Percentiles rank a stretch among this genome's conserved stretches.
These are phyloP conservation scores for Caenorhabditis tropicalis DNA, from an alignment of 1,140 invertebrate species.

Conservation along the genomic window DNA sequence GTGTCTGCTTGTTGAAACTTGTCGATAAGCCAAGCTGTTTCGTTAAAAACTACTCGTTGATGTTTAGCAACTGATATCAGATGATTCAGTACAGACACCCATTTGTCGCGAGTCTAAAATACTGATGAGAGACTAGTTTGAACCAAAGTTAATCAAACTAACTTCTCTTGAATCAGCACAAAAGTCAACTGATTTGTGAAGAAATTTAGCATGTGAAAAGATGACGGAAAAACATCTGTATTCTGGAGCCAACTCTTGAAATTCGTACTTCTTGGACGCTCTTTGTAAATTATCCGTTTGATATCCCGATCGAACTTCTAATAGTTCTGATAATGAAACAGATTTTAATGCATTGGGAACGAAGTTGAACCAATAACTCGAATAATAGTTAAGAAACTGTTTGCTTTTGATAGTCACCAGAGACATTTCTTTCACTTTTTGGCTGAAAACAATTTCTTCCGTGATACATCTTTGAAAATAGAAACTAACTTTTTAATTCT, in stretches of 20 bases:
- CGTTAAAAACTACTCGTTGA: conserved; percentile 63
- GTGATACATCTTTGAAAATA: not conserved
- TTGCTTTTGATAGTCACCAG: conserved; percentile 35
- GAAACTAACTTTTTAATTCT: conserved; percentile 29
- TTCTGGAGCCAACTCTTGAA: conserved; percentile 66
- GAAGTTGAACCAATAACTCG: conserved; percentile 22
- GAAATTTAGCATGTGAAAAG: conserved; percentile 65
- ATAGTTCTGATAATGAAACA: conserved; percentile 64
- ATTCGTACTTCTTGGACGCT: conserved; percentile 63
- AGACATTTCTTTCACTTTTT: conserved; percentile 32
- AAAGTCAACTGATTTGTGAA: conserved; percentile 70
- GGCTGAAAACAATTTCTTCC: not conserved
- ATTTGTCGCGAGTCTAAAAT: conserved; percentile 57
- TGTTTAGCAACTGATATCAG: conserved; percentile 54
- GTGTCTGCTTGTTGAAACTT: conserved; percentile 68
- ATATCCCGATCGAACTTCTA: conserved; percentile 69
- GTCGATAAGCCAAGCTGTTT: conserved; percentile 64
- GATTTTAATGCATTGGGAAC: conserved; percentile 26
- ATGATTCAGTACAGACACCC: conserved; percentile 47
- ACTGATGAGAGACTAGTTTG: conserved; percentile 49
- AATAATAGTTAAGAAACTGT: conserved; percentile 36
- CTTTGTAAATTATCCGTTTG: conserved; percentile 67
- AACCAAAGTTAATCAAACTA: not conserved
- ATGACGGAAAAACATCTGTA: conserved; percentile 68
- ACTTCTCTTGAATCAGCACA: conserved; percentile 53